Evolutionary conservation across 2,797 vertebrate genomes (phyloP), one percentile per base, ranked within the genome.

Genomic region (Anniella stebbinsi): DNA sequence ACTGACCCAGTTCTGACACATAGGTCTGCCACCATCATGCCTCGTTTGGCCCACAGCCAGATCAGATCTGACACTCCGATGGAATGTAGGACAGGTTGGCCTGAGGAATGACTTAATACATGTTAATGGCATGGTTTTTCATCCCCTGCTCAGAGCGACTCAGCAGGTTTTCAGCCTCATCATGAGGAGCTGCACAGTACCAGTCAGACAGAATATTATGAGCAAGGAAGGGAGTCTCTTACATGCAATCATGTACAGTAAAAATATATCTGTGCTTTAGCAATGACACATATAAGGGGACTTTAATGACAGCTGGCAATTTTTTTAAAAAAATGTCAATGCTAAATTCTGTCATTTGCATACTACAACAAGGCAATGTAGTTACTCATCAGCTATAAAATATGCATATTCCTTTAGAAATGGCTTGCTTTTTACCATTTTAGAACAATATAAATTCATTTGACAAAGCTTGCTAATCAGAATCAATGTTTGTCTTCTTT

Each of bases 381-480:
- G 54, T 91, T 94, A 57, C 86, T 28, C 85, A 90, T 86, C 48
- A 41, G 38, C 10, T 81, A 87, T 93, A 45, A 89, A 93, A 80
- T 60, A 45, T 60, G 28, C 36, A 45, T 78, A 33, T 17, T 72
- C 54, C 4, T 63, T 70, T 80, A 28, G 75, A n/a, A 89, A 86
- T 41, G 12, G 70, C 21, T 63, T 72, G 30, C 9, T 28, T 90
- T 63, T 82, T 93, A 70, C 54, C 67, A 75, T 93, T 72, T 91
- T 45, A 72, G 28, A 85, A 89, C 93, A 83, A 93, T 94, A 92
- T 95, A 91, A 90, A 85, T 93, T 88, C 84, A 82, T 82, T 94
- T 95, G 93, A 90, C 90, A 94, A 91, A 90, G 89, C 36, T 91
- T 96, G 90, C 93, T 93, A 93, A 90, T 87, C 92, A 93, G 89